Base-by-base conservation (phyloP, 2,888 invertebrate genomes). In the Himalopsyche kuldschensis region DNA sequence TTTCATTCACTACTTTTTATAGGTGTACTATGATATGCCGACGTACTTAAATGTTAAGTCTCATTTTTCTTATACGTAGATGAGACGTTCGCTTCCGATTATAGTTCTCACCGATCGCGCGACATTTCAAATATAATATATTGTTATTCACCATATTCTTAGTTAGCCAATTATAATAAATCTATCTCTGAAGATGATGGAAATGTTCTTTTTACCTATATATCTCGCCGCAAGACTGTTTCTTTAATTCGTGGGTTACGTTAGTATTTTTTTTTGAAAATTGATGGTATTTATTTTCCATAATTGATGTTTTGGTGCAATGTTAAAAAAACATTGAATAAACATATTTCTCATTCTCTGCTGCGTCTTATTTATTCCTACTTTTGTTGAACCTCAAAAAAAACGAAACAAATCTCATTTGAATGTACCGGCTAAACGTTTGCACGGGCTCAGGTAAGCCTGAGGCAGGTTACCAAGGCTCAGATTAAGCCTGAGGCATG, bases 161-260 rank as follows among this genome's bases (percentile, higher is more conserved):
- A 83, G 83, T 83, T 83, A 83, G 83, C 80, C 48, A 83, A 83
- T 83, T 80, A 83, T 77, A 31, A 20, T 11, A 69, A 24, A 63
- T 63, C 63, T 69, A 35, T 76, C 35, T 24, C 27, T 69, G 76
- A 76, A 32, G 35, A 24, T n/a, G 30, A 35, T 32, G 35, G 69
- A 32, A 35, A 35, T 76, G 24, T 24, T 76, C 32, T 76, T 76
- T 76, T 76, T 76, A 41, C 15, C 41, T 15, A 41, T 15, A 41
- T 41, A 75, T 76, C 32, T 76, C 32, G 35, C 76, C 32, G 24
- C 69, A 76, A 76, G 76, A 76, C 76, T 76, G 76, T 35, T 76
- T 76, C 76, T 76, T 76, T 35, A 32, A 3, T 76, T 76, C 24
- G 76, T 76, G 76, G 76, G 76, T 76, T 76, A 32, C 17, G n/a